Percentiles rank a stretch among this genome's conserved stretches.
phyloP scores from a whole-genome alignment of 2,888 invertebrate species.

The Epistrophe grossulariae region DNA sequence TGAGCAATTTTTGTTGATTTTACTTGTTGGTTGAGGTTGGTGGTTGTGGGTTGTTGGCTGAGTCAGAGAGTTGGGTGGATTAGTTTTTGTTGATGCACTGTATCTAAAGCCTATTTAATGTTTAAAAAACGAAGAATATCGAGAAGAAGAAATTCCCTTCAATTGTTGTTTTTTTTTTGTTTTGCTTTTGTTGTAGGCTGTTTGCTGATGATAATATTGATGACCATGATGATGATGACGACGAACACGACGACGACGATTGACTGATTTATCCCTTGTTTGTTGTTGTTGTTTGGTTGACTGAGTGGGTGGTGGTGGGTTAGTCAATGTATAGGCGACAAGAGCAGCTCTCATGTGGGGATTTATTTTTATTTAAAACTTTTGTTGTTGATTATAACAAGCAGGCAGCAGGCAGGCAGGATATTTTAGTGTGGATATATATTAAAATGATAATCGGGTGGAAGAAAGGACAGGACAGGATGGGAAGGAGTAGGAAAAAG shows the following conservation, averaged over 20 bases:
- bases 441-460: constrained; percentile 41
- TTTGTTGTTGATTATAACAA: constrained; percentile 36
- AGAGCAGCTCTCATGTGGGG: constrained; percentile 61
- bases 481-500: neutral
- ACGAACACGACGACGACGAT: constrained; percentile 11
- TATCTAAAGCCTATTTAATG: constrained; percentile 16
- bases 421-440: constrained; percentile 28
- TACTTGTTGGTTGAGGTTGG: constrained; percentile 50
- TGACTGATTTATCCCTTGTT: constrained; percentile 47
- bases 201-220: constrained; percentile 10
- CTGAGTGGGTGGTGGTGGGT: constrained; percentile 45
- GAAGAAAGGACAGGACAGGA: neutral
- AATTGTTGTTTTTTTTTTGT: neutral
- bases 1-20: constrained; percentile 67
- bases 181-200: neutral
- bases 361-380: constrained; percentile 44
- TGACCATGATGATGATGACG: constrained; percentile 12
- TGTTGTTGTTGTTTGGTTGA: constrained; percentile 62
- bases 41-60: constrained; percentile 32
- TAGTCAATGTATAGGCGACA: constrained; percentile 49
- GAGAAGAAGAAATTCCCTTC: neutral
- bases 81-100: constrained; percentile 31
- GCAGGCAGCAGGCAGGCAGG: constrained; percentile 49
- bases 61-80: constrained; percentile 28
- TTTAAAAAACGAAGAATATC: constrained; percentile 14